These are phyloP conservation scores for Dryomyza anilis DNA, from an alignment of 2,888 invertebrate species.

Conservation along the genomic window DNA sequence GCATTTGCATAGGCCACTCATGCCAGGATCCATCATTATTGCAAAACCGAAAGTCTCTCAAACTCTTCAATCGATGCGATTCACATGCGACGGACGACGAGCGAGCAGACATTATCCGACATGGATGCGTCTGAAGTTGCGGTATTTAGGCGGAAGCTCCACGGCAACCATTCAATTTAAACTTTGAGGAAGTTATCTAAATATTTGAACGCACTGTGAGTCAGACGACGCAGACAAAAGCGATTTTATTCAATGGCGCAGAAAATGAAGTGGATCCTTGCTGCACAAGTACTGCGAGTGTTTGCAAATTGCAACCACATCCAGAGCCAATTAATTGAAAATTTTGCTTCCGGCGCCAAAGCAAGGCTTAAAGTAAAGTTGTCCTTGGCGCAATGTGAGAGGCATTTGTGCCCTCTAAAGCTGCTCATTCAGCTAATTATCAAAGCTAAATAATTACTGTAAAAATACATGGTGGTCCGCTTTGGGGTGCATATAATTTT, in stretches of 20 bases:
- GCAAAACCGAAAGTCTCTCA: too few relatives aligned
- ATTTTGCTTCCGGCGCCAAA: conserved; percentile 38
- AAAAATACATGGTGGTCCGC: too few relatives aligned
- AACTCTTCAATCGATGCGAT: neutral
- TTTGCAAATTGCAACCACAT: conserved; percentile 24
- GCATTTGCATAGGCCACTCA: conserved; percentile 7
- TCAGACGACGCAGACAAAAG: neutral
- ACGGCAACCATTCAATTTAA: neutral
- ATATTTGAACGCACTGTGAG: neutral
- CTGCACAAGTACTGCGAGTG: neutral
- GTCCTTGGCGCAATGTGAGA: too few relatives aligned
- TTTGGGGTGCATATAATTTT: too few relatives aligned
- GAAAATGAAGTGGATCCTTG: neutral
- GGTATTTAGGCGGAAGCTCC: neutral
- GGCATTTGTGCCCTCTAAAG: too few relatives aligned
- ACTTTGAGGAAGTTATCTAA: conserved; percentile 2
- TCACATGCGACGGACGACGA: neutral
- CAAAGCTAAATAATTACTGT: too few relatives aligned
- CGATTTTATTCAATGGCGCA: neutral
- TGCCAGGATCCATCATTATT: too few relatives aligned
- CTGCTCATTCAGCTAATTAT: too few relatives aligned
- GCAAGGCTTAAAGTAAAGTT: too few relatives aligned
- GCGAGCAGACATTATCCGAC: neutral
- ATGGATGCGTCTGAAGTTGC: neutral
- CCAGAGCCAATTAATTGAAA: conserved; percentile 44